These are phyloP conservation scores for Bufotes viridis DNA, from an alignment of 2,797 vertebrate genomes.

Conservation along the genomic window DNA sequence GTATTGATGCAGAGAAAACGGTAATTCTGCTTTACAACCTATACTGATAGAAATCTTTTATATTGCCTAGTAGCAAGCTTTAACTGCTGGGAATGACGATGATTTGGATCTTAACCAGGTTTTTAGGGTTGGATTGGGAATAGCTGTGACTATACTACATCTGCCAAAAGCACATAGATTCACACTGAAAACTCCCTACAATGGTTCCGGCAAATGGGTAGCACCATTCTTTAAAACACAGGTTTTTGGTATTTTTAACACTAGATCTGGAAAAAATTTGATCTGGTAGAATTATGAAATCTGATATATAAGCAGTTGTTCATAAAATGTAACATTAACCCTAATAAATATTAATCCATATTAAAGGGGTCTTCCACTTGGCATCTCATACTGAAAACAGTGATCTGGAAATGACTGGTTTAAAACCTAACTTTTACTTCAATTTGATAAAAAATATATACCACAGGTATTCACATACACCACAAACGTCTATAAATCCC, in stretches of 20 bases:
- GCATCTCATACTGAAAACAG: too few species aligned
- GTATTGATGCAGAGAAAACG: background rate
- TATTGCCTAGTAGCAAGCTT: background rate
- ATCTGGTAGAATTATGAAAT: background rate
- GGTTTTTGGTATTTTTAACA: background rate
- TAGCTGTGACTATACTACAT: background rate
- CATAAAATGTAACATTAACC: background rate
- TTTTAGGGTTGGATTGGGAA: background rate
- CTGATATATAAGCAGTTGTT: background rate
- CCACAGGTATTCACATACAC: too few species aligned
- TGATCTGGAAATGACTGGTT: too few species aligned
- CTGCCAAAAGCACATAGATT: constrained; percentile 25
- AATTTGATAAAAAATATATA: too few species aligned
- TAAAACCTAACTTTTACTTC: too few species aligned
- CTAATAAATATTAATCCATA: too few species aligned
- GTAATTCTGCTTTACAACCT: background rate
- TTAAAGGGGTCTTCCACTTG: too few species aligned
- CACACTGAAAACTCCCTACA: background rate
- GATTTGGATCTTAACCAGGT: background rate
- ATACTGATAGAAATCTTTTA: background rate
- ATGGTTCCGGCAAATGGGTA: background rate
- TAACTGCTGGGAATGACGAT: background rate
- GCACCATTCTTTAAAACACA: background rate
- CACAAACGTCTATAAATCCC: too few species aligned
- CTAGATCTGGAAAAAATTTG: background rate